Evolutionary conservation across 2,888 invertebrate genomes (phyloP), one percentile per base, ranked within the genome.

Genomic region (Torymus aiolomorphi): DNA sequence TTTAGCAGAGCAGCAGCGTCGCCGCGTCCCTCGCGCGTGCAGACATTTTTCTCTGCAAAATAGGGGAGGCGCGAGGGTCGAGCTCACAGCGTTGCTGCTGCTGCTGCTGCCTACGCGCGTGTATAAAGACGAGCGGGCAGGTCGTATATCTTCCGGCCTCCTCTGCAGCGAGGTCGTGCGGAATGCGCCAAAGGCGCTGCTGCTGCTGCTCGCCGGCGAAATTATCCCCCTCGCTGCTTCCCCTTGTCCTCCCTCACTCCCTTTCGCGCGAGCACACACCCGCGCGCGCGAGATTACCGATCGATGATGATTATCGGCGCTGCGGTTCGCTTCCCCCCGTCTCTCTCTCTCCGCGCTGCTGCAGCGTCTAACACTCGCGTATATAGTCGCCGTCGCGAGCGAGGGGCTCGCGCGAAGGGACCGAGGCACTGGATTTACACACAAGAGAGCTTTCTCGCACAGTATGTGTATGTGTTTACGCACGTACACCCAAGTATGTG

Each of bases 231-330:
- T 76, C 54, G 73, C n/a, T n/a, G n/a, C n/a, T n/a, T n/a, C n/a
- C n/a, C n/a, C n/a, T n/a, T n/a, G n/a, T n/a, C n/a, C n/a, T n/a
- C 31, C 31, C 31, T 31, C 31, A n/a, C 49, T 57, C 70, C 42
- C 59, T 70, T 20, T 12, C 24, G 20, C 20, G 11, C 8, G 52
- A 12, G 13, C 54, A 20, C 54, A 2, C 24, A 14, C 51, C 3
- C 31, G 31, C 57, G 16, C 59, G 62, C 81, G 67, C 72, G 76
- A 70, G 79, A 81, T 81, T 76, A 79, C 78, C 76, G 81, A 81
- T 79, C 81, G 81, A 79, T 76, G 79, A 62, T 76, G 81, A 79
- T 81, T 81, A 81, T 79, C 81, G 76, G 69, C 59, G 16, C 49
- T 59, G 62, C 57, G 16, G 20, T 51, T 20, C 42, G 13, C 12